A percentile compares a stretch with the other conserved stretches of the same genome.
Evolutionary conservation across 1,140 invertebrate genomes (phyloP).

Genomic region (Drosophila pachea): DNA sequence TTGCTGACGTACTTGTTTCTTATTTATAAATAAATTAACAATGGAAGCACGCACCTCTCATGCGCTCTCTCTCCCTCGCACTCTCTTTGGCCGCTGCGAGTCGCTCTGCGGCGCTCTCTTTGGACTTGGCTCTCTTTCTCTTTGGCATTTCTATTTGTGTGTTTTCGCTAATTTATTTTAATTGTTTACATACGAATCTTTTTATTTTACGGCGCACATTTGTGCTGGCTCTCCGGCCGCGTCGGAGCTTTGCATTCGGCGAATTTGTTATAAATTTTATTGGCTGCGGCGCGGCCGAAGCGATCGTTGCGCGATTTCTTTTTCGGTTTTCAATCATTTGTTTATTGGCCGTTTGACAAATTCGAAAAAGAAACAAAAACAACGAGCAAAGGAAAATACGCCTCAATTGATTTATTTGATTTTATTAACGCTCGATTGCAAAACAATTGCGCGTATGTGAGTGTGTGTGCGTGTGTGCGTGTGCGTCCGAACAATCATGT

Average conservation of each 20-base stretch:
- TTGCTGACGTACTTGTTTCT: slow-evolving; percentile 36
- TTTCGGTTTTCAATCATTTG: slow-evolving; percentile 49
- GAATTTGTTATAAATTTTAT: slow-evolving; percentile 71
- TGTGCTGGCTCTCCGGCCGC: slow-evolving; percentile 43
- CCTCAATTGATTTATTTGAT: slow-evolving; percentile 77
- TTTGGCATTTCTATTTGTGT: slow-evolving; percentile 36
- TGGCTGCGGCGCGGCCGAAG: slow-evolving; percentile 34
- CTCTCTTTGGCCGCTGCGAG: not conserved
- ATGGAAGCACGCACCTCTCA: not conserved
- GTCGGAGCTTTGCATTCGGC: slow-evolving; percentile 27
- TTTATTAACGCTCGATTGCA: slow-evolving; percentile 53
- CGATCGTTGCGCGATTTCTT: slow-evolving; percentile 52
- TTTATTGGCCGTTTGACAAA: slow-evolving; percentile 76
- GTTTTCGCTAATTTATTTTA: slow-evolving; percentile 60
- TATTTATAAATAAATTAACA: slow-evolving; percentile 57
- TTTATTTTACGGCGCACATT: slow-evolving; percentile 54
- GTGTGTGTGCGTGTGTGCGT: slow-evolving; percentile 10
- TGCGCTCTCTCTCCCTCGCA: slow-evolving; percentile 6
- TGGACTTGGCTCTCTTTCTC: not conserved
- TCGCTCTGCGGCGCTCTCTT: slow-evolving; percentile 13
- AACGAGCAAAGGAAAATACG: slow-evolving; percentile 23
- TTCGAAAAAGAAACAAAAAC: slow-evolving; percentile 35
- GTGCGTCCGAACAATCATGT: slow-evolving; percentile 54
- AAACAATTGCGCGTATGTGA: slow-evolving; percentile 23
- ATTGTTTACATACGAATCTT: slow-evolving; percentile 69